phyloP scores from a whole-genome alignment of 2,888 invertebrate species.

The Erebia palarica region DNA sequence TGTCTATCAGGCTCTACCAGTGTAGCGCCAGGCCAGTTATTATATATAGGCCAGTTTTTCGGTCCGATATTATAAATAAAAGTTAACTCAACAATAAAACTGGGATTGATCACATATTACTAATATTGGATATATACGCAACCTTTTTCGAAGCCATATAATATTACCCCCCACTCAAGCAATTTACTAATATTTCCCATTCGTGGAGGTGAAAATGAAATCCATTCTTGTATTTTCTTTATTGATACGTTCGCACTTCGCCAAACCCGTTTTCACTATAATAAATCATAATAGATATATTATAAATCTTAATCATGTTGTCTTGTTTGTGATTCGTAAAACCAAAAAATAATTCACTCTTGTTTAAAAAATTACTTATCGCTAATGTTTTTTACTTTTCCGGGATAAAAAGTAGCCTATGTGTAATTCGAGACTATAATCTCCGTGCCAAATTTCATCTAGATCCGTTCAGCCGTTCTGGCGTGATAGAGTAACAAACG shows the following conservation, averaged over 20 bases:
- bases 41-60: too few species aligned
- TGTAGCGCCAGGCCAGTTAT: too few species aligned
- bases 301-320: too few species aligned
- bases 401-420: too few species aligned
- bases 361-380: not conserved
- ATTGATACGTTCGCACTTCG: constrained; percentile 14
- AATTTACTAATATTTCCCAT: constrained; percentile 6
- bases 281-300: constrained; percentile 13
- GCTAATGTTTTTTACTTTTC: too few species aligned
- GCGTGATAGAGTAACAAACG: too few species aligned
- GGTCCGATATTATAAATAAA: not conserved
- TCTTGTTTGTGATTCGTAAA: constrained; percentile 5
- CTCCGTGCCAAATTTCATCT: too few species aligned
- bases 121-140: not conserved
- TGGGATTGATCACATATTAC: not conserved
- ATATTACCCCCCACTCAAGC: constrained; percentile 5
- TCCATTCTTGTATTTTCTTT: not conserved
- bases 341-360: not conserved
- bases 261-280: not conserved
- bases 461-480: too few species aligned
- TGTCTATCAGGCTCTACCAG: too few species aligned
- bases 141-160: not conserved
- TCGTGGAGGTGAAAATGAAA: constrained; percentile 5
- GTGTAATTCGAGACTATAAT: too few species aligned
- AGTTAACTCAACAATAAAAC: not conserved